phyloP scores from a whole-genome alignment of 2,888 invertebrate genomes.

The Hirtodrosophila duncani region DNA sequence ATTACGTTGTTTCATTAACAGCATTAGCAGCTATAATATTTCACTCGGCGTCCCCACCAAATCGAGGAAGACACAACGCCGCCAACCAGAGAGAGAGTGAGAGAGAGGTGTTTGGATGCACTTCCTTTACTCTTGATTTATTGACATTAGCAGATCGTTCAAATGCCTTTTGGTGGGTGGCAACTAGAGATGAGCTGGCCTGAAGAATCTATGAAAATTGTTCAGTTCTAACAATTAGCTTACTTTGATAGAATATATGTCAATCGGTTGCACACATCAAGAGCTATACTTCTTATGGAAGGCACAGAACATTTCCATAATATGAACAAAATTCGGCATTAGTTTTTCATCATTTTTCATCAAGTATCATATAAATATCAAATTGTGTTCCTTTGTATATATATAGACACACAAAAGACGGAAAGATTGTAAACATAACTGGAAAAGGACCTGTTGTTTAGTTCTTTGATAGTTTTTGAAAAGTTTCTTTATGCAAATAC shows the following conservation, averaged over 20 bases:
- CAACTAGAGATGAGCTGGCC: constrained; percentile 47
- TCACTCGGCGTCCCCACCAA: constrained; percentile 49
- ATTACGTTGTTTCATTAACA: constrained; percentile 76
- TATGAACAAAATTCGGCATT: too few relatives aligned
- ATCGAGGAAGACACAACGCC: constrained; percentile 13
- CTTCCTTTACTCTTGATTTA: constrained; percentile 58
- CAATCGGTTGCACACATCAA: too few relatives aligned
- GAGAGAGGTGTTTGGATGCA: constrained; percentile 18
- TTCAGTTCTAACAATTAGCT: not conserved
- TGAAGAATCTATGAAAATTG: not conserved
- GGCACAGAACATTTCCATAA: too few relatives aligned
- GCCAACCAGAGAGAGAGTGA: constrained; percentile 57
- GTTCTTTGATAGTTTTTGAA: too few relatives aligned
- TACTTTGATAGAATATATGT: too few relatives aligned
- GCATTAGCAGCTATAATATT: constrained; percentile 74
- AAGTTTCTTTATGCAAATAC: too few relatives aligned
- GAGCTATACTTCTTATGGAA: too few relatives aligned
- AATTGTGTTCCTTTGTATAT: too few relatives aligned
- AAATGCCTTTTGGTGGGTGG: constrained; percentile 68
- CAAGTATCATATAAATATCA: too few relatives aligned
- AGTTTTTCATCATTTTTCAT: too few relatives aligned
- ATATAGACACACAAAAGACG: not conserved
- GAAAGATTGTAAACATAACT: not conserved
- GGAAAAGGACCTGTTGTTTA: too few relatives aligned
- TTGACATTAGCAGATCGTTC: constrained; percentile 65